These are phyloP conservation scores for Cynopterus brachyotis DNA, from an alignment of 2,113 vertebrate species.

Conservation along the genomic window DNA sequence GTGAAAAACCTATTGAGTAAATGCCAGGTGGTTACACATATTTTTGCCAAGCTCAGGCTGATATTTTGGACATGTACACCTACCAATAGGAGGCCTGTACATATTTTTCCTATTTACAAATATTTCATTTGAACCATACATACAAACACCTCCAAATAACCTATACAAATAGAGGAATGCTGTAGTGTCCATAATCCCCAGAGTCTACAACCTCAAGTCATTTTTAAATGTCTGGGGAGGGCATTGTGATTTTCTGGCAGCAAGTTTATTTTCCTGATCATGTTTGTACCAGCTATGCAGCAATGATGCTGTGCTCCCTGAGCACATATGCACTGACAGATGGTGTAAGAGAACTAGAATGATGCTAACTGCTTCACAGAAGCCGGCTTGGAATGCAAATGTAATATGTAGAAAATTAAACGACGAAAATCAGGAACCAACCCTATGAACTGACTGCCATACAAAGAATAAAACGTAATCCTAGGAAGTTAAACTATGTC, in stretches of 20 bases:
- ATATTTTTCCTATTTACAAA: not conserved
- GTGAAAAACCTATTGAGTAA: not conserved
- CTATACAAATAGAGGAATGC: not conserved
- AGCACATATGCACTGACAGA: slow-evolving; percentile 54
- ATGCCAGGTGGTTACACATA: slow-evolving; percentile 33
- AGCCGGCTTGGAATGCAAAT: slow-evolving; percentile 55
- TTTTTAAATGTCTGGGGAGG: not conserved
- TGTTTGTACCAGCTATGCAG: not conserved
- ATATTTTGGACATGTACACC: not conserved
- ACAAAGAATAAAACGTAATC: not conserved
- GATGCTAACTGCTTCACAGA: not conserved
- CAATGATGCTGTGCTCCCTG: not conserved
- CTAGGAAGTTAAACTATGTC: not conserved
- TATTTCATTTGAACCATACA: not conserved
- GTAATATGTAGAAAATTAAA: not conserved
- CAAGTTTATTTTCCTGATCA: not conserved
- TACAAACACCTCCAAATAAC: not conserved
- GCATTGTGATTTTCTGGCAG: not conserved
- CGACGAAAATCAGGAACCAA: not conserved
- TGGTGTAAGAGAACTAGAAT: slow-evolving; percentile 62
- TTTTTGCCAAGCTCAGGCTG: not conserved
- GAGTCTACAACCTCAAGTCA: not conserved
- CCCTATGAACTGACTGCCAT: not conserved
- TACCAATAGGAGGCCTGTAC: not conserved
- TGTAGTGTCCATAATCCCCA: not conserved